A percentile compares a stretch with the other conserved stretches of the same genome.
These are phyloP conservation scores for Psittacula cyanocephala DNA, from an alignment of 2,113 vertebrate species.

Conservation along the genomic window DNA sequence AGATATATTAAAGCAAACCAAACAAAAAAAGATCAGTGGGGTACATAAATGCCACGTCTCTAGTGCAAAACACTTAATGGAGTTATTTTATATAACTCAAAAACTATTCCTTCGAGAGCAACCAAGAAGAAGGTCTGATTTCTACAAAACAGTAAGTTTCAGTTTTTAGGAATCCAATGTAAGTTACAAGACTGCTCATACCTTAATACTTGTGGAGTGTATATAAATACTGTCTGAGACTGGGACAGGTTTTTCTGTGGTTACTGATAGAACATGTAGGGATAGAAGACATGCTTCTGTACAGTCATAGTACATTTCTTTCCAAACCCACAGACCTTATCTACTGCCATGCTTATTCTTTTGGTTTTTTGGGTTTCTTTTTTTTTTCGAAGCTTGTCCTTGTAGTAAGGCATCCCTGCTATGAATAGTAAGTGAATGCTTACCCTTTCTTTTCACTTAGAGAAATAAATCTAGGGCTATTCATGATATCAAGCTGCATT, in stretches of 20 bases:
- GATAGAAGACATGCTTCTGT: neutral
- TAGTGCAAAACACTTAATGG: neutral
- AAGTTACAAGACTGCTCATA: neutral
- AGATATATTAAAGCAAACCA: neutral
- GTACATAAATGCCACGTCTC: neutral
- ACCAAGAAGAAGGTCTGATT: neutral
- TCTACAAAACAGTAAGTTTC: neutral
- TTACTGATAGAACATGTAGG: neutral
- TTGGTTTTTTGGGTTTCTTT: neutral
- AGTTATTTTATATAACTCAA: neutral
- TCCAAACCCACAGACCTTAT: neutral
- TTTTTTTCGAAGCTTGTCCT: neutral
- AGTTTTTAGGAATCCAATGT: neutral
- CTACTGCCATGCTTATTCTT: neutral
- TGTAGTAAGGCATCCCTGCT: neutral
- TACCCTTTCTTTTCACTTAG: neutral
- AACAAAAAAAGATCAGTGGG: neutral
- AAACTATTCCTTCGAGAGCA: neutral
- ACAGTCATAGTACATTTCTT: neutral
- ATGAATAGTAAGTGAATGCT: neutral
- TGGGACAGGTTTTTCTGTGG: rapidly evolving
- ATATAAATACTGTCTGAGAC: neutral
- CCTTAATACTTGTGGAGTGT: neutral
- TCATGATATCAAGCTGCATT: neutral
- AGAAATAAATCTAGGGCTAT: neutral